phyloP scores from a whole-genome alignment of 2,797 vertebrate genomes.

The Schizopygopsis malacanthus region DNA sequence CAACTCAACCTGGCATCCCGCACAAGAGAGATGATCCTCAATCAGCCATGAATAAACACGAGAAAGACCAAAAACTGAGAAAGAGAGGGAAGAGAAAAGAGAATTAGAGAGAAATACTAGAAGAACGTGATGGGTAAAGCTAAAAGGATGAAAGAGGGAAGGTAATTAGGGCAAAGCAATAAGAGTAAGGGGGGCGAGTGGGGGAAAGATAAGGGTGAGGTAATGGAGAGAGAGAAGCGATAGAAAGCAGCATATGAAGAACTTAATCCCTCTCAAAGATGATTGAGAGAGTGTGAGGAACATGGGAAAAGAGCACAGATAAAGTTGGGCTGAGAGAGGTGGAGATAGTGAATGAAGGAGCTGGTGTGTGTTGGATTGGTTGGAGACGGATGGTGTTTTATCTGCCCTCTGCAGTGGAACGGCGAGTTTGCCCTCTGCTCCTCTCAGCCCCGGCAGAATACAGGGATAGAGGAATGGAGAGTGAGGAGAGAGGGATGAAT shows the following conservation, averaged over 20 bases:
- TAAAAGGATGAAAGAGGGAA: slow-evolving; percentile 29
- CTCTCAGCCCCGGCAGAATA: slow-evolving; percentile 28
- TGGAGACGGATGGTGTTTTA: slow-evolving; percentile 55
- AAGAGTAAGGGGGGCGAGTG: neutral
- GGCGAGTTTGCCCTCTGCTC: slow-evolving; percentile 54
- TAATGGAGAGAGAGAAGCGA: slow-evolving; percentile 54
- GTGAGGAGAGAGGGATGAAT: slow-evolving; percentile 34
- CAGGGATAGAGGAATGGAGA: slow-evolving; percentile 31
- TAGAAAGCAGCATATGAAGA: slow-evolving; percentile 36
- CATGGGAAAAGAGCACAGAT: slow-evolving; percentile 18
- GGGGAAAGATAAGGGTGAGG: slow-evolving; percentile 7
- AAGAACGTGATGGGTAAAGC: slow-evolving; percentile 30
- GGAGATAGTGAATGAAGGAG: slow-evolving; percentile 21
- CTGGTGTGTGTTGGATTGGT: slow-evolving; percentile 46
- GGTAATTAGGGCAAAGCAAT: slow-evolving; percentile 24
- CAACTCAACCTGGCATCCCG: slow-evolving; percentile 83
- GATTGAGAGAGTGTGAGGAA: slow-evolving; percentile 40
- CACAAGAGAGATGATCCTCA: slow-evolving; percentile 76
- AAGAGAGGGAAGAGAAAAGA: slow-evolving; percentile 33
- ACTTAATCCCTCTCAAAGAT: slow-evolving; percentile 44
- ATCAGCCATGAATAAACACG: slow-evolving; percentile 76
- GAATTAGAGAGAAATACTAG: slow-evolving; percentile 16
- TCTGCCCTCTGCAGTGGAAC: slow-evolving; percentile 54
- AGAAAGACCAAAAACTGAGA: slow-evolving; percentile 26
- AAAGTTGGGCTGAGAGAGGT: slow-evolving; percentile 32